Conservation (phyloP, 2,797 vertebrate genomes). For the Enteromius treurensis region DNA sequence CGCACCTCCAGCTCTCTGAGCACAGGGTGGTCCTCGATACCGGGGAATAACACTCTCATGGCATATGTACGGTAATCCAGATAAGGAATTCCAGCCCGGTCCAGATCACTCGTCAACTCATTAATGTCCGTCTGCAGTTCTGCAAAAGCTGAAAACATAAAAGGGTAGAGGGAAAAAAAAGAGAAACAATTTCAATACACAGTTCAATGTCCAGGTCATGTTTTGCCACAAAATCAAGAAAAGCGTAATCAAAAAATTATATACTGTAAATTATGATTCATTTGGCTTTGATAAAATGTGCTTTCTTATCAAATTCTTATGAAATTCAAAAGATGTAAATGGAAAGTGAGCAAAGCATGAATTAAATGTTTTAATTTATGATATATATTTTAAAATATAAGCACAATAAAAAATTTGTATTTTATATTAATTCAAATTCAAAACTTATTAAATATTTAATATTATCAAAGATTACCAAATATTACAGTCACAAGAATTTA, state of each 20-base stretch:
- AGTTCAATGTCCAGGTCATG: neutral
- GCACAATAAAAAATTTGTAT: too few relatives aligned
- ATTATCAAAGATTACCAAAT: neutral
- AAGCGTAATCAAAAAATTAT: neutral
- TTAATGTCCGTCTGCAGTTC: constrained; percentile 88
- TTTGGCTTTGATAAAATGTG: neutral
- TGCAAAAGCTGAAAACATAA: constrained; percentile 84
- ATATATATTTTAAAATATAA: neutral
- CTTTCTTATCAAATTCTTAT: neutral
- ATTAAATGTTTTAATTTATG: neutral
- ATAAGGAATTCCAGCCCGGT: constrained; percentile 87
- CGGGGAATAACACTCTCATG: constrained; percentile 88
- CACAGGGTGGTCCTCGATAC: constrained; percentile 89
- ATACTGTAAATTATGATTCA: neutral
- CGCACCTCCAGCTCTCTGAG: constrained; percentile 81
- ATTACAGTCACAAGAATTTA: neutral
- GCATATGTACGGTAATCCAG: constrained; percentile 89
- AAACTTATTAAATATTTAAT: neutral
- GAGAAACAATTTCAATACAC: neutral
- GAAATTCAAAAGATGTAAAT: neutral
- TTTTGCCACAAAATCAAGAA: neutral
- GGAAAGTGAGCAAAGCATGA: neutral
- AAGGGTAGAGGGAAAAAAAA: neutral
- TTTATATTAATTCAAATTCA: neutral
- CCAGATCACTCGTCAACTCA: constrained; percentile 88